These are phyloP conservation scores for Coelopa pilipes DNA, from an alignment of 2,888 invertebrate species.

Conservation along the genomic window DNA sequence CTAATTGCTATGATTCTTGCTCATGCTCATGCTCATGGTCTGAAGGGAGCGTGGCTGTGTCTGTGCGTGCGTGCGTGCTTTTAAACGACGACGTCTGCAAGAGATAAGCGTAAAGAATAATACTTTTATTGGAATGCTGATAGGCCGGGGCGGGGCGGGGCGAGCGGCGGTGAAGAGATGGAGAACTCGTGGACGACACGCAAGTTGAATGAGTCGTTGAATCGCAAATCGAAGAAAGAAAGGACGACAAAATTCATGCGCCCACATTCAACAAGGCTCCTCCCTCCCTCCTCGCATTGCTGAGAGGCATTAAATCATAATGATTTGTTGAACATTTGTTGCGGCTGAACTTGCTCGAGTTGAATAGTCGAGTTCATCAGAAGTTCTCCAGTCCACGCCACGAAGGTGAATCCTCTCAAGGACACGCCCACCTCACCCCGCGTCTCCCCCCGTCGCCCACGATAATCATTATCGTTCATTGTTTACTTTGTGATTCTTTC, in stretches of 20 bases:
- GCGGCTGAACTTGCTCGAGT: too few relatives aligned
- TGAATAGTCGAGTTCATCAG: too few relatives aligned
- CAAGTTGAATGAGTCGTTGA: slow-evolving; percentile 18
- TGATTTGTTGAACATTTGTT: too few relatives aligned
- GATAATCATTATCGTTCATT: too few relatives aligned
- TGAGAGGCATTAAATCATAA: too few relatives aligned
- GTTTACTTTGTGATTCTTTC: too few relatives aligned
- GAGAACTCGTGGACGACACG: background rate
- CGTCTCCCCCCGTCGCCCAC: too few relatives aligned
- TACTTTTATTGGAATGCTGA: slow-evolving; percentile 19
- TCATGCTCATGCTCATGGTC: background rate
- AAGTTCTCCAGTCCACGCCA: too few relatives aligned
- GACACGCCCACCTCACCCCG: too few relatives aligned
- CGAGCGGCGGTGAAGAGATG: background rate
- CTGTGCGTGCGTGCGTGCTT: slow-evolving; percentile 1
- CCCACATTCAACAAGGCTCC: background rate
- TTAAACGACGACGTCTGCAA: slow-evolving; percentile 18
- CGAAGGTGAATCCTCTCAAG: too few relatives aligned
- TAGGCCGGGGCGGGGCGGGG: background rate
- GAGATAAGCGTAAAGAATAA: slow-evolving; percentile 28
- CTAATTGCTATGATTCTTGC: background rate
- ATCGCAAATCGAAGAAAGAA: background rate
- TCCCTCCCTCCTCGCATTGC: background rate
- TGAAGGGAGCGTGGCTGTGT: background rate
- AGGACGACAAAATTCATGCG: background rate